Conservation (phyloP, 1,140 invertebrate genomes). For the Pentalonia nigronervosa region DNA sequence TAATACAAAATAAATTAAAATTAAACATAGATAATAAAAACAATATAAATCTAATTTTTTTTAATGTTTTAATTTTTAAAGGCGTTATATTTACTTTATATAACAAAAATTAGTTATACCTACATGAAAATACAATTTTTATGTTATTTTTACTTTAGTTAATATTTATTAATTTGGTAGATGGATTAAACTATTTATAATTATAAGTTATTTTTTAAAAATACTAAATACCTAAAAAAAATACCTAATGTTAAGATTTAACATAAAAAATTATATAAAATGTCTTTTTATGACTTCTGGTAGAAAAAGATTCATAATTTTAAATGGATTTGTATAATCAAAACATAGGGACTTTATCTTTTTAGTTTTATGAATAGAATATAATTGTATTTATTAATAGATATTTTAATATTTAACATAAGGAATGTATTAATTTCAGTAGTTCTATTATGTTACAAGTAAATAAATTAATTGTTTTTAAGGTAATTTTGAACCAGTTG, state of each 20-base stretch:
- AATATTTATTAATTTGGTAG: not conserved
- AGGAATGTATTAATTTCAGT: constrained; percentile 25
- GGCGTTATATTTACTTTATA: not conserved
- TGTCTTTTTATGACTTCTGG: not conserved
- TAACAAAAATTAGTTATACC: not conserved
- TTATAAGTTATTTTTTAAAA: not conserved
- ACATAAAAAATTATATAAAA: not conserved
- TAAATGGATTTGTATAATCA: not conserved
- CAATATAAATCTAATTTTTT: not conserved
- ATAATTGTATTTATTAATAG: not conserved
- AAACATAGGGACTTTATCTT: not conserved
- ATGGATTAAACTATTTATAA: not conserved
- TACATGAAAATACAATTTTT: not conserved
- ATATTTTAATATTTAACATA: not conserved
- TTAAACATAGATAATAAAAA: not conserved
- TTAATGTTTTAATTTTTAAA: not conserved
- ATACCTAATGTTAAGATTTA: not conserved
- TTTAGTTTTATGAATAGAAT: not conserved
- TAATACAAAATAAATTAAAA: constrained; percentile 29
- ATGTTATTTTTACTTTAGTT: not conserved
- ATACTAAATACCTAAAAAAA: too few species aligned
- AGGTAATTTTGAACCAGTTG: not conserved
- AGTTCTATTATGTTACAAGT: constrained; percentile 14
- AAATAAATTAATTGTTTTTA: not conserved
- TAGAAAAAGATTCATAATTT: not conserved